Conservation (phyloP, 2,797 vertebrate genomes). For the Vultur gryphus region DNA sequence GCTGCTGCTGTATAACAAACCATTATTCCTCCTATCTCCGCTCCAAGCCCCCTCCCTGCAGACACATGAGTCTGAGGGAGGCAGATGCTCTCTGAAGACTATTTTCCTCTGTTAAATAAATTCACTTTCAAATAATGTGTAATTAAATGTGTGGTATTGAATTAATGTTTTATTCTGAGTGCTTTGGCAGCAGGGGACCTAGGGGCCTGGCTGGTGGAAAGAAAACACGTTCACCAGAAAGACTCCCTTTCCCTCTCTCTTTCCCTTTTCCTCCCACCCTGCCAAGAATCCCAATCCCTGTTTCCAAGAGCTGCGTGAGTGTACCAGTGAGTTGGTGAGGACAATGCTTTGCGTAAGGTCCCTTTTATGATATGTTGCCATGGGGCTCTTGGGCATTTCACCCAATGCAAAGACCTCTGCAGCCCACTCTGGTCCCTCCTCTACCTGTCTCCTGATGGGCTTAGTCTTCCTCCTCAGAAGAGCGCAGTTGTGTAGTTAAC, state of each 20-base stretch:
- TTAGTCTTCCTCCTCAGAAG: not conserved
- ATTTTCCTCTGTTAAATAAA: slow-evolving; percentile 70
- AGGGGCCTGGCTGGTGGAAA: slow-evolving; percentile 57
- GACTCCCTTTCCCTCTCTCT: not conserved
- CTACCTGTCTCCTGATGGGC: not conserved
- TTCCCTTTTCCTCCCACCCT: not conserved
- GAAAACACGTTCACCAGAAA: slow-evolving; percentile 56
- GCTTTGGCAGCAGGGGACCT: slow-evolving; percentile 66
- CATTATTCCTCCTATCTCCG: slow-evolving; percentile 39
- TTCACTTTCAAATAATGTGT: slow-evolving; percentile 74
- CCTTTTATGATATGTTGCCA: not conserved
- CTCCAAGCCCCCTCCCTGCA: slow-evolving; percentile 43
- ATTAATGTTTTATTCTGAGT: slow-evolving; percentile 74
- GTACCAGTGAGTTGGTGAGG: not conserved
- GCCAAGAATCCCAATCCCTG: not conserved
- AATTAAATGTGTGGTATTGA: slow-evolving; percentile 76
- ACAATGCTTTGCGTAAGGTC: not conserved
- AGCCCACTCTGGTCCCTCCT: not conserved
- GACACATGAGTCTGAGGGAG: slow-evolving; percentile 37
- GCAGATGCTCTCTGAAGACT: slow-evolving; percentile 64
- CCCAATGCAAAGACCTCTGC: not conserved
- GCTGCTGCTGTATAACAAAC: slow-evolving; percentile 63
- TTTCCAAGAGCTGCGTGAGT: not conserved
- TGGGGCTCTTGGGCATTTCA: not conserved
- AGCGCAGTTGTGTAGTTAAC: not conserved